A percentile compares a stretch with the other conserved stretches of the same genome.
Conservation (phyloP, 2,888 invertebrate genomes). For the Antitype chi region DNA sequence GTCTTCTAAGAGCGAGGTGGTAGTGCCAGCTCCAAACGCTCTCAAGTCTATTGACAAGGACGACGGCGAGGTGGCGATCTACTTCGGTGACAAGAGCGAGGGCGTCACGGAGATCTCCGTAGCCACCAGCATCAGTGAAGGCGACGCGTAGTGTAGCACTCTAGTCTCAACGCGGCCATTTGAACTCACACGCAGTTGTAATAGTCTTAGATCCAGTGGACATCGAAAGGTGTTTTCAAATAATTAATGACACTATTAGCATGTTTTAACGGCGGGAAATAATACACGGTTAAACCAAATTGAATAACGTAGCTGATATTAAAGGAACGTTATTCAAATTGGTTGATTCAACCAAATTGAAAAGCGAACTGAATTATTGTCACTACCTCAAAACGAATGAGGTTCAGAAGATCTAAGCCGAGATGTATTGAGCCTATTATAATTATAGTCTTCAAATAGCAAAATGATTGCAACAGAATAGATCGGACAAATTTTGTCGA, state of each 20-base stretch:
- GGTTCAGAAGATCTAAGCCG: not conserved
- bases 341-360: not conserved
- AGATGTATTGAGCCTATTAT: not conserved
- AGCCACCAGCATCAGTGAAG: constrained; percentile 87
- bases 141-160: constrained; percentile 74
- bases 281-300: not conserved
- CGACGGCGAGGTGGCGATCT: constrained; percentile 91
- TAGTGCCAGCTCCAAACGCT: constrained; percentile 81
- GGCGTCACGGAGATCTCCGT: constrained; percentile 88
- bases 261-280: not conserved
- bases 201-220: not conserved
- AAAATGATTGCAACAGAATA: not conserved
- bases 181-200: not conserved
- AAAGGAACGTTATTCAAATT: not conserved
- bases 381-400: not conserved
- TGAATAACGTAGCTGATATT: not conserved
- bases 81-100: constrained; percentile 83
- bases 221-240: not conserved
- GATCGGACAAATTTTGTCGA: not conserved
- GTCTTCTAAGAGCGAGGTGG: constrained; percentile 84
- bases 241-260: not conserved
- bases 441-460: not conserved
- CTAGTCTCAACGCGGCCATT: constrained; percentile 74
- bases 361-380: not conserved
- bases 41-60: constrained; percentile 82